Percentiles rank a stretch among this genome's conserved stretches.
phyloP scores from a whole-genome alignment of 1,140 invertebrate species.

The Aphelenchoides fujianensis region DNA sequence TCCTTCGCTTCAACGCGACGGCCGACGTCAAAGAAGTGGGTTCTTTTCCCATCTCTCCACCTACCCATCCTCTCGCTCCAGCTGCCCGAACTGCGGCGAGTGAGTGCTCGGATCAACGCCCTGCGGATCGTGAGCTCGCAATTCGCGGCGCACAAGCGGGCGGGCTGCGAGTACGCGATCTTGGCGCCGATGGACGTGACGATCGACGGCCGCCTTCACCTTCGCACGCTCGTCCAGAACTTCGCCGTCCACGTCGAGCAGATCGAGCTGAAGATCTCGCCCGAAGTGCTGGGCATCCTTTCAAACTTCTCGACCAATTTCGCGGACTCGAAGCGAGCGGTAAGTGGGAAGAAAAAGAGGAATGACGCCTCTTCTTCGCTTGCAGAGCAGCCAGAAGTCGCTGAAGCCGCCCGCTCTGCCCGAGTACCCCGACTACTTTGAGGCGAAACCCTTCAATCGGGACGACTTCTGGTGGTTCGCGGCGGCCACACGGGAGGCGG shows the following conservation, averaged over 20 bases:
- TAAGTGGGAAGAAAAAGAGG: no score
- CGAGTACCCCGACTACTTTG: constrained; percentile 57
- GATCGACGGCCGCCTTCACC: background rate
- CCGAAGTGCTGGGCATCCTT: constrained; percentile 79
- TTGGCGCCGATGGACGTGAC: constrained; percentile 76
- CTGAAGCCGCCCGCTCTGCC: constrained; percentile 26
- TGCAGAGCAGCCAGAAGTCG: constrained; percentile 12
- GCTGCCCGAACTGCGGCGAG: constrained; percentile 34
- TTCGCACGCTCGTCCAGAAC: background rate
- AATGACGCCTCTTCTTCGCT: constrained; percentile 2
- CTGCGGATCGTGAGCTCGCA: constrained; percentile 72
- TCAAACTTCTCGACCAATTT: constrained; percentile 74
- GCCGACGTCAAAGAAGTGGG: constrained; percentile 43
- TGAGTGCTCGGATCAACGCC: constrained; percentile 70
- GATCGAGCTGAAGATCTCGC: constrained; percentile 72
- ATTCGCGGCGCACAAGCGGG: constrained; percentile 45
- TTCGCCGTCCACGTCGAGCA: background rate
- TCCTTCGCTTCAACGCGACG: constrained; percentile 74
- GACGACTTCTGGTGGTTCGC: constrained; percentile 56
- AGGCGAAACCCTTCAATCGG: constrained; percentile 48
- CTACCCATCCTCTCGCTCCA: background rate
- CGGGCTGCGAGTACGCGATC: constrained; percentile 65
- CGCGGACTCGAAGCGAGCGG: constrained; percentile 63
- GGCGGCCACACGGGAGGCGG: constrained; percentile 28
- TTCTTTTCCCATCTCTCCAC: background rate